Conservation (phyloP, 2,113 vertebrate species). For the Heloderma charlesbogerti region DNA sequence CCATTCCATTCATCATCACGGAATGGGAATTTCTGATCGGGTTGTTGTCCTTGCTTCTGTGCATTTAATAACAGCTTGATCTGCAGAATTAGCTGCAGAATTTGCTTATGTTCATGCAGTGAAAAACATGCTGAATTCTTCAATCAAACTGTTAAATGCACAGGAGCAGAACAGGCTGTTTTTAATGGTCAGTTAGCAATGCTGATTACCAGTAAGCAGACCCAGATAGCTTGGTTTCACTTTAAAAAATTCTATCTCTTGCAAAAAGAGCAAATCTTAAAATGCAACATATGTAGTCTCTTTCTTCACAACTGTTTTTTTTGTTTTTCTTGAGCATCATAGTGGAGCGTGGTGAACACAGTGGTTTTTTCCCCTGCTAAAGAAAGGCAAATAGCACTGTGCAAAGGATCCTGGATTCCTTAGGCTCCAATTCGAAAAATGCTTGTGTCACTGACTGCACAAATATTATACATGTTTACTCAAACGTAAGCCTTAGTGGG, state of each 20-base stretch:
- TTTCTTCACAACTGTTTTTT: neutral
- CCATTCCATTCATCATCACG: too few relatives aligned
- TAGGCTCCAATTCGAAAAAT: neutral
- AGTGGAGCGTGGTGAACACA: neutral
- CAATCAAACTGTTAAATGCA: neutral
- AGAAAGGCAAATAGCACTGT: neutral
- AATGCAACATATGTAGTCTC: neutral
- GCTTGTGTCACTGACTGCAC: neutral
- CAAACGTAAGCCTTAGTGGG: neutral
- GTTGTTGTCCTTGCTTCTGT: neutral
- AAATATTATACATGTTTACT: neutral
- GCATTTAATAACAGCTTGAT: neutral
- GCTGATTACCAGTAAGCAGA: neutral
- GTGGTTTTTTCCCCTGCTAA: too few relatives aligned
- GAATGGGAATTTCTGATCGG: neutral
- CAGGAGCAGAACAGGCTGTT: neutral
- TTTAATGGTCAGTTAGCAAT: neutral
- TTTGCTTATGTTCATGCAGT: neutral
- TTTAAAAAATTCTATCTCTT: neutral
- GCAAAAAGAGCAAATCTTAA: neutral
- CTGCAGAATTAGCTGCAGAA: neutral
- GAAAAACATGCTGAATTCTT: neutral
- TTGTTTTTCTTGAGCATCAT: neutral
- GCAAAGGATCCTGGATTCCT: neutral
- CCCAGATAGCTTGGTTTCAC: neutral